Evolutionary conservation across 2,113 vertebrate species (phyloP), one percentile per base, ranked within the genome.

Genomic region (Sylvia atricapilla): DNA sequence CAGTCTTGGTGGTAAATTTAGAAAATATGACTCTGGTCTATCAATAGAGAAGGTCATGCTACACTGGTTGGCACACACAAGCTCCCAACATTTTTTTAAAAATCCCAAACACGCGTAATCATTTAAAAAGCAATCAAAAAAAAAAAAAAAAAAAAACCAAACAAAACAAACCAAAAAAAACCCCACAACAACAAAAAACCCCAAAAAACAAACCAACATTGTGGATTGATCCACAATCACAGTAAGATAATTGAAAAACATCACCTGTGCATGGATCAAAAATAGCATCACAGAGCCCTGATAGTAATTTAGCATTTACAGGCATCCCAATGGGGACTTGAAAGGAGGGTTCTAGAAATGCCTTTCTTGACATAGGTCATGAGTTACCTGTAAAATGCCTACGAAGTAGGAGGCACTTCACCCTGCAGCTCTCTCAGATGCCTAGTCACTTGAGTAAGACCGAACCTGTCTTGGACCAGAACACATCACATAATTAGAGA

Each of bases 71-170:
- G 31, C 4, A 49, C 11, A 46, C 13, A 44, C 7, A 41, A 35
- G 1, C 0, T 12, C 11, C n/a, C 31, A 5, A 37, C 2, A 3
- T 15, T 41, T 15, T 25, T 25, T 2, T 0, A 5, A 73, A 53
- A 49, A 59, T 14, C 8, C 3, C 25, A 35, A 27, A 47, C 27
- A 64, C 0, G 1, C 2, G 4, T 13, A 62, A 27, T 15, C 20
- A 75, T 41, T 60, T 19, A 30, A 60, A 83, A 60, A 43, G 9
- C 37, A 37, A 37, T 10, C 10, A 37, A 37, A 37, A 37, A 37
- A 37, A 37, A 37, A 37, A 37, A 37, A 37, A 37, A 37, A 37
- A 37, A 37, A 37, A 37, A 37, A 37, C 37, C 37, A 37, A 37
- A 37, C 10, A 8, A 37, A 37, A 37, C 37, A 37, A 37, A 37